These are phyloP conservation scores for Alligator mississippiensis DNA, from an alignment of 2,113 vertebrate species.

Conservation along the genomic window DNA sequence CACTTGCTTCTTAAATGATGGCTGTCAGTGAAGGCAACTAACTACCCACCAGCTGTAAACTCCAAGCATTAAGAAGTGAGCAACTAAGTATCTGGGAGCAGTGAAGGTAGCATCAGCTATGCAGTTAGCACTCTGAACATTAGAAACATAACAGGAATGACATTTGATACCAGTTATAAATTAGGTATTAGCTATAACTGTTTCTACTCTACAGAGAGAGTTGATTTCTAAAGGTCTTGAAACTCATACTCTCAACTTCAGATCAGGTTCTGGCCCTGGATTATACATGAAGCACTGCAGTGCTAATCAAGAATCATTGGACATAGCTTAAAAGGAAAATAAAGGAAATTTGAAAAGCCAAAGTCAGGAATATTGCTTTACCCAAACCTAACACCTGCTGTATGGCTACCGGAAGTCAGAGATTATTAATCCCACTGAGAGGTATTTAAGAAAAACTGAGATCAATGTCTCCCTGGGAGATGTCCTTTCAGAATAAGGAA, in stretches of 20 bases:
- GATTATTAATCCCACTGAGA: neutral
- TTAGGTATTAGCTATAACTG: neutral
- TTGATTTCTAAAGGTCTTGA: conserved; percentile 2
- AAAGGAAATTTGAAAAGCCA: neutral
- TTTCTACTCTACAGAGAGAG: neutral
- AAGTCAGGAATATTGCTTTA: neutral
- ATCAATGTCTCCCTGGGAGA: neutral
- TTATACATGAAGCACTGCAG: neutral
- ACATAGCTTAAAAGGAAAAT: neutral
- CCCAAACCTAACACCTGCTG: neutral
- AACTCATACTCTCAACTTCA: conserved; percentile 52
- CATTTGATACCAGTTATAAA: neutral
- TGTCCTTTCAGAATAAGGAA: conserved; percentile 13
- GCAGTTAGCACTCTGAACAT: neutral
- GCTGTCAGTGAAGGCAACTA: neutral
- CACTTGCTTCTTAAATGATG: neutral
- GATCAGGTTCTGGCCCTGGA: neutral
- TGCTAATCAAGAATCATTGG: conserved; percentile 27
- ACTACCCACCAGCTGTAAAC: neutral
- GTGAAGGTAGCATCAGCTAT: neutral
- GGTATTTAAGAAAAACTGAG: neutral
- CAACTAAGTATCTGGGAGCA: neutral
- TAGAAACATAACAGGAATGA: neutral
- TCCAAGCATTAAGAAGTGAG: neutral
- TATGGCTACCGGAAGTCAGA: neutral